These are phyloP conservation scores for Lithophane socia DNA, from an alignment of 2,888 invertebrate genomes.

Conservation along the genomic window DNA sequence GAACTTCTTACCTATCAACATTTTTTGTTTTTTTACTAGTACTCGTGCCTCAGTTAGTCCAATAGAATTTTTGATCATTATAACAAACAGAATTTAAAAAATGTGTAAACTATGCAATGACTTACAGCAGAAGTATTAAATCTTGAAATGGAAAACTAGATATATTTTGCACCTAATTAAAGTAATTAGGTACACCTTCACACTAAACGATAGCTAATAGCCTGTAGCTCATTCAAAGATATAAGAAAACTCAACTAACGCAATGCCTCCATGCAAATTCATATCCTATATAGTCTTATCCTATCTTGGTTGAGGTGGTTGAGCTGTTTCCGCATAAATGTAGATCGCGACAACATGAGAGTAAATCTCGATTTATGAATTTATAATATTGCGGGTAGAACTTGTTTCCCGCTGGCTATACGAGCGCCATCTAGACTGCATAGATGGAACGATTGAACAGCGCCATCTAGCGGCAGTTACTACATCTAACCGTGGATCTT, in stretches of 20 bases:
- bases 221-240: neutral
- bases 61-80: too few relatives aligned
- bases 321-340: neutral
- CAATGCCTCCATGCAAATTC: neutral
- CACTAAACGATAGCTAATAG: too few relatives aligned
- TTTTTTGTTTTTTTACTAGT: neutral
- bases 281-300: neutral
- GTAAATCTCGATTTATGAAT: conserved; percentile 26
- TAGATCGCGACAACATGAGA: conserved; percentile 1
- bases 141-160: too few relatives aligned
- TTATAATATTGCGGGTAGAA: conserved; percentile 14
- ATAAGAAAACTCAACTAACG: neutral
- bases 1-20: neutral
- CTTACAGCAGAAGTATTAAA: too few relatives aligned
- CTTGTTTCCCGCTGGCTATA: neutral
- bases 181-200: too few relatives aligned
- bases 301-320: neutral
- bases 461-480: conserved; percentile 32
- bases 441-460: neutral
- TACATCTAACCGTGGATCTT: neutral
- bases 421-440: conserved; percentile 30
- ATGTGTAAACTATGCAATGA: neutral
- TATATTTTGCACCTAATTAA: neutral
- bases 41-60: neutral
- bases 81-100: neutral